Percentiles rank a stretch among this genome's conserved stretches.
These are phyloP conservation scores for Henicopernis longicauda DNA, from an alignment of 2,113 vertebrate species.

Conservation along the genomic window DNA sequence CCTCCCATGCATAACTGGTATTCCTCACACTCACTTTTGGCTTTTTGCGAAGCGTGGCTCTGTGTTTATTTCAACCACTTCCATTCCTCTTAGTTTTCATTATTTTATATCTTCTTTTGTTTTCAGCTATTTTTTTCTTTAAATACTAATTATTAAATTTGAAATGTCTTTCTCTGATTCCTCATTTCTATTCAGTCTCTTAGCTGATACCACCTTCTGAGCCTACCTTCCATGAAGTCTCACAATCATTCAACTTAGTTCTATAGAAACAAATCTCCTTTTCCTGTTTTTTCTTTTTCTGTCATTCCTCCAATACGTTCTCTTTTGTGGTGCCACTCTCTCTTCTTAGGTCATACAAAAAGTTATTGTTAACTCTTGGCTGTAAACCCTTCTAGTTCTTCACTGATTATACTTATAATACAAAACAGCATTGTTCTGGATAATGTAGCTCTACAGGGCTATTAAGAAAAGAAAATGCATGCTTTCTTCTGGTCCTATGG, in stretches of 20 bases:
- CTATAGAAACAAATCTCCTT: neutral
- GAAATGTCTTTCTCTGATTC: neutral
- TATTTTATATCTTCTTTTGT: neutral
- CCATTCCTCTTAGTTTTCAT: neutral
- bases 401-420: neutral
- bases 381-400: neutral
- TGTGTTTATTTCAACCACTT: neutral
- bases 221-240: neutral
- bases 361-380: neutral
- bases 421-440: neutral
- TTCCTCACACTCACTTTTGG: neutral
- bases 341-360: neutral
- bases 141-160: neutral
- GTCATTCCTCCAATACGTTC: neutral
- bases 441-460: neutral
- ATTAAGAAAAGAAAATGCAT: neutral
- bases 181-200: neutral
- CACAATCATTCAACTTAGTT: neutral
- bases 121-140: neutral
- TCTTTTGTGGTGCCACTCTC: neutral
- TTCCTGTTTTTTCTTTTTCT: neutral
- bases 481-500: neutral
- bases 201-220: neutral
- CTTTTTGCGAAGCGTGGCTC: neutral
- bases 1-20: neutral